Evolutionary conservation across 1,140 invertebrate species (phyloP).

Genomic region (Coelopa frigida): DNA sequence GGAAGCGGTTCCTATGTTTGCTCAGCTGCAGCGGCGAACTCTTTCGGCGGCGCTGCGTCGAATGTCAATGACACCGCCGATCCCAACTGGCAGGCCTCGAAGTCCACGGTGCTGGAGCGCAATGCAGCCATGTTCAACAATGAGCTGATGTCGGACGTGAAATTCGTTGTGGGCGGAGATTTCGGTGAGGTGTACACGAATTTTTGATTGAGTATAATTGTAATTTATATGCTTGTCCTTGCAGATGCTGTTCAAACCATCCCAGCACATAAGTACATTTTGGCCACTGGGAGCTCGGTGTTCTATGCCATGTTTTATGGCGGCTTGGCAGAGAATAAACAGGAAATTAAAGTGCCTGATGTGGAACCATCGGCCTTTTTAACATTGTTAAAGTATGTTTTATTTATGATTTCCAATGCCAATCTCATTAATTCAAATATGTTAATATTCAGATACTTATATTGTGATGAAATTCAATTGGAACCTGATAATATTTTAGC

Average conservation of each 20-base stretch:
- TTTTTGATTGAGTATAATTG: slow-evolving; percentile 16
- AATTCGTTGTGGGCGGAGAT: slow-evolving; percentile 76
- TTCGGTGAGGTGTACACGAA: slow-evolving; percentile 50
- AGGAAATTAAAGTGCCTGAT: slow-evolving; percentile 86
- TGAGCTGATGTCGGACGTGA: slow-evolving; percentile 84
- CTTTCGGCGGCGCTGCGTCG: slow-evolving; percentile 20
- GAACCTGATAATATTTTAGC: slow-evolving; percentile 86
- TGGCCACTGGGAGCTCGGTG: slow-evolving; percentile 85
- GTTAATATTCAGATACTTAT: slow-evolving; percentile 93
- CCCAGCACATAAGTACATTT: slow-evolving; percentile 86
- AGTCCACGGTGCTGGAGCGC: slow-evolving; percentile 77
- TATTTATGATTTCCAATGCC: not conserved
- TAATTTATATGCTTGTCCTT: not conserved
- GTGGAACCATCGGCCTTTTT: slow-evolving; percentile 87
- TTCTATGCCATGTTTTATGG: slow-evolving; percentile 95
- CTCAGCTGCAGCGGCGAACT: slow-evolving; percentile 22
- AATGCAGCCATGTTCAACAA: slow-evolving; percentile 95
- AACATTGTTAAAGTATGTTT: slow-evolving; percentile 70
- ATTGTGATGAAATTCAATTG: slow-evolving; percentile 90
- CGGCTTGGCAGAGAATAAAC: slow-evolving; percentile 75
- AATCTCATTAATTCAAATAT: too few species aligned
- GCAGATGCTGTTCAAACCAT: slow-evolving; percentile 68
- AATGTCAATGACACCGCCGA: slow-evolving; percentile 57
- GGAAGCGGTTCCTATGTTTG: slow-evolving; percentile 35
- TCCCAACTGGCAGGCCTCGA: slow-evolving; percentile 83